Percentiles rank a stretch among this genome's conserved stretches.
Evolutionary conservation across 2,888 invertebrate genomes (phyloP).

Genomic region (Sclerodermus sp.): DNA sequence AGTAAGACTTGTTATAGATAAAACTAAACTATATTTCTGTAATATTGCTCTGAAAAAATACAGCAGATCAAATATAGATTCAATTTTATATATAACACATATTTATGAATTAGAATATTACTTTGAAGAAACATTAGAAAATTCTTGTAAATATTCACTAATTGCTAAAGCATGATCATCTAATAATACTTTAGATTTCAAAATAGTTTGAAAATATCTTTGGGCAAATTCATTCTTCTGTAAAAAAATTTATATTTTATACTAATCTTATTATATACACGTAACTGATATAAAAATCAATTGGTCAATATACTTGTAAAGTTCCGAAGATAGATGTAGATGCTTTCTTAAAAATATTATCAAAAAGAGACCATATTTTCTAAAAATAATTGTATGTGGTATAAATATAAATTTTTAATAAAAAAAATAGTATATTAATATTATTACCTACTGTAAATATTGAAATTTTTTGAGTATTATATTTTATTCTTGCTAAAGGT

Average conservation of each 20-base stretch:
- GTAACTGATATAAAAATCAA: neutral
- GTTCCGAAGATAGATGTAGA: constrained; percentile 13
- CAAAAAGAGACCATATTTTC: constrained; percentile 5
- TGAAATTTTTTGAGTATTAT: neutral
- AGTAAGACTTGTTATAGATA: constrained; percentile 25
- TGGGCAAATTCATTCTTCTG: constrained; percentile 27
- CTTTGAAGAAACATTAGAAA: constrained; percentile 20
- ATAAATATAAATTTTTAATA: neutral
- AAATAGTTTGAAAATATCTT: constrained; percentile 37
- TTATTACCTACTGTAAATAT: neutral
- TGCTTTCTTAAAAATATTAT: constrained; percentile 13
- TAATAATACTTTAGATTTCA: constrained; percentile 39
- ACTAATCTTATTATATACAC: constrained; percentile 1
- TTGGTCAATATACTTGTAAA: constrained; percentile 18
- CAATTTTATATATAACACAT: constrained; percentile 9
- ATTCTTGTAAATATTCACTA: constrained; percentile 25
- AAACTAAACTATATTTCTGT: constrained; percentile 27
- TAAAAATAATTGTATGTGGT: constrained; percentile 1
- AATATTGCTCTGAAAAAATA: constrained; percentile 24
- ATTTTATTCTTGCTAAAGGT: constrained; percentile 11
- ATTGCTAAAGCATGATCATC: constrained; percentile 45
- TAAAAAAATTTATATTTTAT: neutral
- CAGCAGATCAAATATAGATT: neutral
- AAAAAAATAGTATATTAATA: neutral
- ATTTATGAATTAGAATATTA: constrained; percentile 16